A percentile compares a stretch with the other conserved stretches of the same genome.
phyloP scores from a whole-genome alignment of 2,797 vertebrate species.

The Takifugu rubripes region DNA sequence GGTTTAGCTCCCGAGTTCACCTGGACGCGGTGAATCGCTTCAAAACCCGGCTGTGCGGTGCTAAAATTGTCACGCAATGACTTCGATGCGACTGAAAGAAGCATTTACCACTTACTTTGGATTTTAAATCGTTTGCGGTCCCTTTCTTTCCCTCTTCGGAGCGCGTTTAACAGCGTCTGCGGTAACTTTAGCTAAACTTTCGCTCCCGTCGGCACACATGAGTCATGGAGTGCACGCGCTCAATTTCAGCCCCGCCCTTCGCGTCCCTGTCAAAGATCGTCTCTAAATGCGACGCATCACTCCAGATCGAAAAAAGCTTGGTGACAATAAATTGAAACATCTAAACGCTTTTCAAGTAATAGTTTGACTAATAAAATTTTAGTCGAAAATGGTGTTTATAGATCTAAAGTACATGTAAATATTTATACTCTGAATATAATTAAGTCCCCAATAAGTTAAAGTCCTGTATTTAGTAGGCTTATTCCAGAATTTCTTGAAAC shows the following conservation, averaged over 20 bases:
- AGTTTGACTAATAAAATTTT: too few relatives aligned
- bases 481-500: too few relatives aligned
- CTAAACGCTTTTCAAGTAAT: too few relatives aligned
- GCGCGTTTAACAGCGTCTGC: neutral
- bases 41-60: too few relatives aligned
- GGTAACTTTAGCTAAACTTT: slow-evolving; percentile 12
- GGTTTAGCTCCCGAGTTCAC: too few relatives aligned
- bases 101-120: neutral
- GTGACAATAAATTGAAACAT: neutral
- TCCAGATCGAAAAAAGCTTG: neutral
- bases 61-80: too few relatives aligned
- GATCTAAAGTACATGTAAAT: too few relatives aligned
- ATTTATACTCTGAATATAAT: too few relatives aligned
- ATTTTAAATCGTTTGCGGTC: neutral
- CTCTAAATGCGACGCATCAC: neutral
- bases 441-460: too few relatives aligned
- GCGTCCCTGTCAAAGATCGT: slow-evolving; percentile 29
- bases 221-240: slow-evolving; percentile 36
- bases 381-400: too few relatives aligned
- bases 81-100: neutral
- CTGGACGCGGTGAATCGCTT: too few relatives aligned
- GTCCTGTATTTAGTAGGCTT: too few relatives aligned
- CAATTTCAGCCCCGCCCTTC: slow-evolving; percentile 59
- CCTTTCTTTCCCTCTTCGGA: neutral
- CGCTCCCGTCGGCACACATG: slow-evolving; percentile 18